Evolutionary conservation across 35 echinoderm and acorn worm species (phyloP).

Genomic region (Apostichopus parvimensis): DNA sequence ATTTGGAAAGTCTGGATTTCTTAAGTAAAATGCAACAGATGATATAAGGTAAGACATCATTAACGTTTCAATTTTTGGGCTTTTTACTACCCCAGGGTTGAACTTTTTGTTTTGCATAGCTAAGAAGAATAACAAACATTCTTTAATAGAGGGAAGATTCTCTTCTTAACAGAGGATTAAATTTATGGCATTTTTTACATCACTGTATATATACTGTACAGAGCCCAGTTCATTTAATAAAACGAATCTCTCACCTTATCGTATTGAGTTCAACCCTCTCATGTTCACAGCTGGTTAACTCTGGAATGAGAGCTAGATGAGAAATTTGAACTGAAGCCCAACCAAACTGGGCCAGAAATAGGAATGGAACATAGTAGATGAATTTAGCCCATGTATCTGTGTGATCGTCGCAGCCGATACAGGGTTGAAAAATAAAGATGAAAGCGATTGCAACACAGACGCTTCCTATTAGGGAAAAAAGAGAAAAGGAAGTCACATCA

Average conservation of each 20-base stretch:
- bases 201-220: not conserved
- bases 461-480: slow-evolving; percentile 57
- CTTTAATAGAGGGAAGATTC: too few relatives aligned
- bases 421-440: slow-evolving; percentile 74
- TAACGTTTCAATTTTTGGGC: too few relatives aligned
- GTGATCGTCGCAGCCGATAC: slow-evolving; percentile 58
- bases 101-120: too few relatives aligned
- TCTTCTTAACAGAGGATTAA: too few relatives aligned
- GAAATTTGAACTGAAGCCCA: slow-evolving; percentile 97
- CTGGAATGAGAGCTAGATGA: slow-evolving; percentile 89
- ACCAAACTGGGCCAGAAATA: slow-evolving; percentile 95
- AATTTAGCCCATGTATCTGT: slow-evolving; percentile 71
- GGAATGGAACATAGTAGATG: slow-evolving; percentile 91
- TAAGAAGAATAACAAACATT: too few relatives aligned
- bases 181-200: not conserved
- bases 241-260: slow-evolving; percentile 68
- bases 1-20: too few relatives aligned
- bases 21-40: too few relatives aligned
- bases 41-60: too few relatives aligned
- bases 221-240: not conserved
- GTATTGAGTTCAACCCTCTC: slow-evolving; percentile 87
- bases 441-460: slow-evolving; percentile 78
- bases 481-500: too few relatives aligned
- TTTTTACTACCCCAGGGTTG: too few relatives aligned
- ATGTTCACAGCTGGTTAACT: slow-evolving; percentile 71